Conservation (phyloP, 2,113 vertebrate genomes). For the Cyanoderma ruficeps region DNA sequence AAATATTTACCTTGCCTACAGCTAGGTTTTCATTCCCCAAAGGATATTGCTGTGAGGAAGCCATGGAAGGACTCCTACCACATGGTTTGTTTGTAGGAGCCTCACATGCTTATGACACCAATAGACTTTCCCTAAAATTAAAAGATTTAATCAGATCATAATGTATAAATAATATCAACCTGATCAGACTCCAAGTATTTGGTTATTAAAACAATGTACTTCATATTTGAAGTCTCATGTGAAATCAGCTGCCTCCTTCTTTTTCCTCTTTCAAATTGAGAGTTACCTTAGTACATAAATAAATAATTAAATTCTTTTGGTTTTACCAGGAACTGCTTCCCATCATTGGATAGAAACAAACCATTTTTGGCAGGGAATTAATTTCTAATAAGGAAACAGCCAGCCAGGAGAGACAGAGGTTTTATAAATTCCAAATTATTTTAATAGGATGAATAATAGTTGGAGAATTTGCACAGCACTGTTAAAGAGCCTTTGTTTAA, state of each 20-base stretch:
- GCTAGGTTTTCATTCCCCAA: background rate
- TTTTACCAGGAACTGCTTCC: conserved; percentile 8
- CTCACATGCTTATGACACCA: background rate
- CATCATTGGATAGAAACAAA: conserved; percentile 18
- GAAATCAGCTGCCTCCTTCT: background rate
- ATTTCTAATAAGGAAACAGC: conserved; percentile 12
- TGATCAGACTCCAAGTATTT: background rate
- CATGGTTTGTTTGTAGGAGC: background rate
- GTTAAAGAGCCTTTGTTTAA: conserved; percentile 16
- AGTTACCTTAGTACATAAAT: background rate
- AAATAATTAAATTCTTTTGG: background rate
- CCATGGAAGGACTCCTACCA: background rate
- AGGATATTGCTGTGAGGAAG: background rate
- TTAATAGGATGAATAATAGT: background rate
- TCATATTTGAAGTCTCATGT: background rate
- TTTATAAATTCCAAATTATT: conserved; percentile 24
- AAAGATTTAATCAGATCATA: background rate
- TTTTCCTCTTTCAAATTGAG: background rate
- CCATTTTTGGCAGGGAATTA: conserved; percentile 13
- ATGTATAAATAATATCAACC: background rate
- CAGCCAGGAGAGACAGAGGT: background rate
- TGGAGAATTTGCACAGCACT: background rate
- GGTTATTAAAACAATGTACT: background rate
- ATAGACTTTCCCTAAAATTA: background rate
- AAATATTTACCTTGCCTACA: background rate